A percentile compares a stretch with the other conserved stretches of the same genome.
These are phyloP conservation scores for Neodontobutis hainanensis DNA, from an alignment of 2,113 vertebrate species.

Conservation along the genomic window DNA sequence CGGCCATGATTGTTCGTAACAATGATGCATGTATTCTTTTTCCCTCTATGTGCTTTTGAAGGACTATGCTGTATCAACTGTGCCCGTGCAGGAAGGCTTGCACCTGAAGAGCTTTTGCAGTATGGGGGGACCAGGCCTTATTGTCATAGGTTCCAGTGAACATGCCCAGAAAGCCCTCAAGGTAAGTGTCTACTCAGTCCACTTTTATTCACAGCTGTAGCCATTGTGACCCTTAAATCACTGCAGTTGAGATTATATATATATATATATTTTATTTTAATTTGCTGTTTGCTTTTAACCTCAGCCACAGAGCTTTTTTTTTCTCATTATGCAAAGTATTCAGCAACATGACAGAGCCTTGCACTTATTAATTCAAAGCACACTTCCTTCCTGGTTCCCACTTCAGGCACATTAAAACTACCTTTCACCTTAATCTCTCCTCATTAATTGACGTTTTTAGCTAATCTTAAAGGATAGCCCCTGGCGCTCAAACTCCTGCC, in stretches of 20 bases:
- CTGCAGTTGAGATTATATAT: neutral
- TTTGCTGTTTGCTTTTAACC: slow-evolving; percentile 28
- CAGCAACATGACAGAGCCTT: slow-evolving; percentile 52
- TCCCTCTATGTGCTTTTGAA: slow-evolving; percentile 49
- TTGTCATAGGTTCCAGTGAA: slow-evolving; percentile 93
- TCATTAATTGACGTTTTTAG: slow-evolving; percentile 52
- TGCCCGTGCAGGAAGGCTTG: slow-evolving; percentile 85
- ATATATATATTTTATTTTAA: slow-evolving; percentile 34
- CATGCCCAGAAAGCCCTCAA: slow-evolving; percentile 93
- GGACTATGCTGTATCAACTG: slow-evolving; percentile 93
- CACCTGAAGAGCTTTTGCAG: slow-evolving; percentile 98
- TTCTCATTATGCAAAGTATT: slow-evolving; percentile 36
- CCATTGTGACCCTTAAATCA: slow-evolving; percentile 44
- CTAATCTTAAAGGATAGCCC: slow-evolving; percentile 45
- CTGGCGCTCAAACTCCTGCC: slow-evolving; percentile 25
- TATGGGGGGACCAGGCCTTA: slow-evolving; percentile 96
- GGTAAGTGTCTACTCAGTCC: slow-evolving; percentile 72
- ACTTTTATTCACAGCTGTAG: slow-evolving; percentile 5
- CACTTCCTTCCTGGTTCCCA: slow-evolving; percentile 30
- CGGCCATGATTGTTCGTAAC: too few relatives aligned
- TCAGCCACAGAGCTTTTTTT: neutral
- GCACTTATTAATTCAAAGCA: slow-evolving; percentile 48
- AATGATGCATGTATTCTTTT: too few relatives aligned
- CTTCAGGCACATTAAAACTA: slow-evolving; percentile 38
- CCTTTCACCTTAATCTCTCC: slow-evolving; percentile 49